Base-by-base conservation (phyloP, 2,113 vertebrate species). In the Nanorana parkeri region DNA sequence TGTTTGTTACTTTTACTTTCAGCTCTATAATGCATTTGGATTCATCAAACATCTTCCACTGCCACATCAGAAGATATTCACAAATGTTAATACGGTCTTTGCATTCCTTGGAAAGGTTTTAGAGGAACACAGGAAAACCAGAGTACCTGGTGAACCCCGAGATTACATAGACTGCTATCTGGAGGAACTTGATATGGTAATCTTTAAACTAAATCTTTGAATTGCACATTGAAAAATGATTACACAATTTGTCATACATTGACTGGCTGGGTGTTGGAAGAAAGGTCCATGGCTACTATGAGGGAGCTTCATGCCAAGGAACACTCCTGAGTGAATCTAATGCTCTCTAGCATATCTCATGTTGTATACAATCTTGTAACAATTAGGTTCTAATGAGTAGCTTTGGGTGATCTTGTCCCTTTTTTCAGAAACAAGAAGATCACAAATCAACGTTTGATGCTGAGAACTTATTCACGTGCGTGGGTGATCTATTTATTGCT, bases 81-180 rank as follows among this genome's bases (percentile, higher is more conserved):
- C 61, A 28, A 88, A 84, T 26, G 17, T 17, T 4, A 4, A 24
- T 0, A 67, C 11, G n/a, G 19, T 81, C 16, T 71, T 73, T 77
- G 64, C 68, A 32, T 76, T 71, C 65, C 36, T 76, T 19, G 17
- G 10, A 69, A 72, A 79, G 13, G 21, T 89, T 67, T 16, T 85
- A 2, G 41, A 85, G 19, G 41, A 85, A 0, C 86, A 78, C 84
- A 89, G 80, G 47, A 56, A 56, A 13, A 80, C 82, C 0, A 63
- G 84, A 36, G 81, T 81, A 47, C 66, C 78, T 28, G 84, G 83
- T 80, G 65, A 90, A 73, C 86, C 84, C 21, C 73, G 84, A 63
- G 81, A 89, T 54, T 80, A 89, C 55, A 75, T 84, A 58, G 87
- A 91, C 41, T 86, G 86, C 60, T 91, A 89, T 82, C 60, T 91